Evolutionary conservation across 1,140 invertebrate genomes (phyloP).

Genomic region (Psilanteris sp.): DNA sequence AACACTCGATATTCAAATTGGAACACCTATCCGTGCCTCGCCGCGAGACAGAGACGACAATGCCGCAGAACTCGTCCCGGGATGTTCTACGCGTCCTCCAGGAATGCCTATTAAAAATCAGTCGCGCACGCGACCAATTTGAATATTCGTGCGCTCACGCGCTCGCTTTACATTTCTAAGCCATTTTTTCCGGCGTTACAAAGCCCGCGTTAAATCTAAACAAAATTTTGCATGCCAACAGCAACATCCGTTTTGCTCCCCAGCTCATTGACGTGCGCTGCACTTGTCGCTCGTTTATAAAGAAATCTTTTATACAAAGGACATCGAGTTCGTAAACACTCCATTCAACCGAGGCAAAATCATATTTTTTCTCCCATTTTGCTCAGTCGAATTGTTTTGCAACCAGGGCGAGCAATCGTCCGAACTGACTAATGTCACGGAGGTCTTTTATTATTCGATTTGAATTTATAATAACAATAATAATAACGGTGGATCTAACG

Average conservation of each 20-base stretch:
- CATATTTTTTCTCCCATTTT: too few relatives aligned
- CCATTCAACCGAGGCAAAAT: too few relatives aligned
- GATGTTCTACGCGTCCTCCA: too few relatives aligned
- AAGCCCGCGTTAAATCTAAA: conserved; percentile 18
- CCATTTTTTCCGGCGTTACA: conserved; percentile 23
- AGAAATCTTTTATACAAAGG: too few relatives aligned
- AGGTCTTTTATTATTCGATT: too few relatives aligned
- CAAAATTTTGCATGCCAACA: conserved; percentile 55
- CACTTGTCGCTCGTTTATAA: conserved; percentile 44
- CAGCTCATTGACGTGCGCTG: conserved; percentile 34
- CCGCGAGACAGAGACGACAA: conserved; percentile 51
- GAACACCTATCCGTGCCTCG: conserved; percentile 54
- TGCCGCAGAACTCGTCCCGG: conserved; percentile 3
- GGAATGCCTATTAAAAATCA: conserved; percentile 35
- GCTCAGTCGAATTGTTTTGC: too few relatives aligned
- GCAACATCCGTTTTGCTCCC: conserved; percentile 27
- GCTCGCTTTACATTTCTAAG: conserved; percentile 64
- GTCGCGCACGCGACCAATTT: conserved; percentile 68
- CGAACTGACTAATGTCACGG: too few relatives aligned
- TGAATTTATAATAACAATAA: too few relatives aligned
- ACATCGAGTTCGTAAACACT: too few relatives aligned
- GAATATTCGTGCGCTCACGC: conserved; percentile 57
- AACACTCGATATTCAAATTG: conserved; percentile 66
- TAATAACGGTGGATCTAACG: too few relatives aligned
- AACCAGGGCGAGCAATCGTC: too few relatives aligned